These are phyloP conservation scores for Bubo blakistoni DNA, from an alignment of 2,113 vertebrate species.

Conservation along the genomic window DNA sequence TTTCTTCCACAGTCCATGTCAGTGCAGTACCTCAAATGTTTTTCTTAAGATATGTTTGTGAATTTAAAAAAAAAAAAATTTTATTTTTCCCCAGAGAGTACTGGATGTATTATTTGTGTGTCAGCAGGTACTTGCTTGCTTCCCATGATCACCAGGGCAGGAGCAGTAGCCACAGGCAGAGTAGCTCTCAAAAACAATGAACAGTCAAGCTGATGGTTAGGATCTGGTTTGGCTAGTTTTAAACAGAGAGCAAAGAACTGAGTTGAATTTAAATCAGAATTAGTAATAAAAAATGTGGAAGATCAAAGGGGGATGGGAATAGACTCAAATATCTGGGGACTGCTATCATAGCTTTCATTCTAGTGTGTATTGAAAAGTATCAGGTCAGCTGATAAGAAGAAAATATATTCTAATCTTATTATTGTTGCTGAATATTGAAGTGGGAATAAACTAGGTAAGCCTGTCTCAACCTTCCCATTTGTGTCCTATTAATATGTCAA, in stretches of 20 bases:
- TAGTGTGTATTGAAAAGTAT: not conserved
- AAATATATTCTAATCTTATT: constrained; percentile 27
- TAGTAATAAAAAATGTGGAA: not conserved
- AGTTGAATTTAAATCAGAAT: not conserved
- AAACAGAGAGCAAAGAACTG: not conserved
- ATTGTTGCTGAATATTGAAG: constrained; percentile 24
- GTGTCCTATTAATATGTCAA: not conserved
- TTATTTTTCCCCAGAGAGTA: not conserved
- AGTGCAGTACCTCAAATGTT: not conserved
- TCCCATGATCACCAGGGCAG: not conserved
- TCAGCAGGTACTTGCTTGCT: not conserved
- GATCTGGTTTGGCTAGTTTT: not conserved
- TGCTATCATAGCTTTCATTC: not conserved
- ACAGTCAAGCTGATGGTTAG: not conserved
- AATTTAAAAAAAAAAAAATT: not conserved
- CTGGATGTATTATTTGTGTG: not conserved
- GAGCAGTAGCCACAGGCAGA: not conserved
- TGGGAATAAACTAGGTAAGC: not conserved
- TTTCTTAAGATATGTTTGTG: not conserved
- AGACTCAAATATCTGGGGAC: not conserved
- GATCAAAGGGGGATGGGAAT: not conserved
- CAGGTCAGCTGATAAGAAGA: not conserved
- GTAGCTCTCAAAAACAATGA: not conserved
- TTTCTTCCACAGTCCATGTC: not conserved
- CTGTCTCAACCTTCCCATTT: not conserved